Evolutionary conservation across 2,797 vertebrate species (phyloP).

Genomic region (Sebastes taczanowskii): DNA sequence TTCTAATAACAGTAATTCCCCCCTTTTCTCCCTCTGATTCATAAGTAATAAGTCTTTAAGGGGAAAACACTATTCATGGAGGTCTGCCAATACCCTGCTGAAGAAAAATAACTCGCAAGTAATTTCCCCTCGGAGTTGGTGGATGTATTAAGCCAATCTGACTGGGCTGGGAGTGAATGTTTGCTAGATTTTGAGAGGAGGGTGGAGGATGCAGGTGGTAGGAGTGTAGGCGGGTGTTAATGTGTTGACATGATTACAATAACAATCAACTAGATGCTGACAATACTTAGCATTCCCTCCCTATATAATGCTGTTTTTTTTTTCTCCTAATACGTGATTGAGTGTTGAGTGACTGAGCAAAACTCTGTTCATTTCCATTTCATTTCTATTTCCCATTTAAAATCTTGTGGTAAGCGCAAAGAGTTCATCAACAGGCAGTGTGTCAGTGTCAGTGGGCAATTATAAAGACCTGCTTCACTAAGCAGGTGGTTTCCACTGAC

Average conservation of each 20-base stretch:
- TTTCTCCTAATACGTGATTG: not conserved
- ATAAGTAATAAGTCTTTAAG: conserved; percentile 67
- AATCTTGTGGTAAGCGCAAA: conserved; percentile 17
- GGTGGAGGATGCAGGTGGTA: conserved; percentile 22
- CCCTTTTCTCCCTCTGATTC: conserved; percentile 54
- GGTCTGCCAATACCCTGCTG: conserved; percentile 58
- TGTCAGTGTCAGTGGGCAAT: conserved; percentile 52
- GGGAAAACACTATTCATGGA: conserved; percentile 62
- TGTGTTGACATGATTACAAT: conserved; percentile 45
- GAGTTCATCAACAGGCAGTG: conserved; percentile 48
- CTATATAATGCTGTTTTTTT: not conserved
- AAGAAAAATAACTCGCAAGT: conserved; percentile 58
- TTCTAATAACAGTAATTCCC: conserved; percentile 64
- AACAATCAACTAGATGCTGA: conserved; percentile 44
- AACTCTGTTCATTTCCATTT: conserved; percentile 8
- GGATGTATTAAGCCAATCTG: conserved; percentile 57
- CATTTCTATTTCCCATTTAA: conserved; percentile 8
- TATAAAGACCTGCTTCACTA: conserved; percentile 59
- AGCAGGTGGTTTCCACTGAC: conserved; percentile 69
- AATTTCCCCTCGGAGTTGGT: conserved; percentile 68
- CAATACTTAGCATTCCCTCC: conserved; percentile 17
- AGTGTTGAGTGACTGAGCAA: conserved; percentile 15
- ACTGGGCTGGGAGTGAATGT: conserved; percentile 44
- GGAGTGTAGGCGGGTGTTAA: conserved; percentile 21
- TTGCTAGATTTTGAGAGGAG: conserved; percentile 27